Evolutionary conservation across 1,140 invertebrate genomes (phyloP).

Genomic region (Heliconius nattereri): DNA sequence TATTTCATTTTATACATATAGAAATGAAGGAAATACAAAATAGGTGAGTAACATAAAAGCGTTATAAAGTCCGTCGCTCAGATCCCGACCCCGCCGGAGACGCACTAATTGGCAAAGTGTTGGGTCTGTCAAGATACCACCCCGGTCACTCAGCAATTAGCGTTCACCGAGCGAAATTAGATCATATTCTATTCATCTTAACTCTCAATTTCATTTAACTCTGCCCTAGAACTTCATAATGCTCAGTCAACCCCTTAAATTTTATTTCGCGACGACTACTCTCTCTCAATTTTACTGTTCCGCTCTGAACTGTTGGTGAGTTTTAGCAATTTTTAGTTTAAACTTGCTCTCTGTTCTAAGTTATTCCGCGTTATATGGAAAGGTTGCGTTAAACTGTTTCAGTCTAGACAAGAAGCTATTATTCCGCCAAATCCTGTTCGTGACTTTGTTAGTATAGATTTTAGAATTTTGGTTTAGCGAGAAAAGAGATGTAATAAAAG

Average conservation of each 20-base stretch:
- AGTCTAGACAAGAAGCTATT: conserved; percentile 6
- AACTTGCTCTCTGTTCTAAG: background rate
- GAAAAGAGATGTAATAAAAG: background rate
- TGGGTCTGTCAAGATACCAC: conserved; percentile 21
- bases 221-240: conserved; percentile 16
- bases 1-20: background rate
- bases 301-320: conserved; percentile 8
- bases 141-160: conserved; percentile 34
- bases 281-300: conserved; percentile 28
- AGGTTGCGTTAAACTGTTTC: background rate
- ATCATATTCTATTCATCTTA: conserved; percentile 19
- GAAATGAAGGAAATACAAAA: conserved; percentile 9
- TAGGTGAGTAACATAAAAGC: background rate
- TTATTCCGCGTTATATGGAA: conserved; percentile 1
- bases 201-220: conserved; percentile 16
- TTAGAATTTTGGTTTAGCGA: background rate
- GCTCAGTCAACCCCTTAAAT: conserved; percentile 34
- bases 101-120: conserved; percentile 37
- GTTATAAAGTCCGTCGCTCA: conserved; percentile 12
- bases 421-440: background rate
- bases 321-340: conserved; percentile 13
- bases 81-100: conserved; percentile 25
- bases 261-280: conserved; percentile 30
- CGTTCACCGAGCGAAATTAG: conserved; percentile 20
- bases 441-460: background rate